phyloP scores from a whole-genome alignment of 2,888 invertebrate genomes.

The Branchellion lobata region DNA sequence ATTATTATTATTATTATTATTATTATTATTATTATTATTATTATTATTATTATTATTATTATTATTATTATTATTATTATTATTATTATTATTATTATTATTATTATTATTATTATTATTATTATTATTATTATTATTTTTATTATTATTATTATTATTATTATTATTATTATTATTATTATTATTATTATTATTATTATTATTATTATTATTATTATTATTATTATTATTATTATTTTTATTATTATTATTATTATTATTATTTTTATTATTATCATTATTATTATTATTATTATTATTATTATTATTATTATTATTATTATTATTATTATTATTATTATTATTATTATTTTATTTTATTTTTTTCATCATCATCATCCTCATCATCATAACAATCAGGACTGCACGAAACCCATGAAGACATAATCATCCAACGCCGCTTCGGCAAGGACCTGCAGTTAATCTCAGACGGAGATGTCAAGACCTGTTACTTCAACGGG shows the following conservation, averaged over 20 bases:
- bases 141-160: not conserved
- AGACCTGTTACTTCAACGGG: too few species aligned
- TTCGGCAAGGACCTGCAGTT: too few species aligned
- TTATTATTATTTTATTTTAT: not conserved
- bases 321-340: conserved; percentile 9
- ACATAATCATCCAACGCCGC: too few species aligned
- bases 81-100: not conserved
- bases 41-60: not conserved
- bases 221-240: conserved; percentile 28
- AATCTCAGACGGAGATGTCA: too few species aligned
- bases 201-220: conserved; percentile 31
- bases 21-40: not conserved
- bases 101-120: not conserved
- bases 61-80: not conserved
- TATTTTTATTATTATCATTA: conserved; percentile 25
- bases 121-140: not conserved
- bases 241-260: conserved; percentile 28
- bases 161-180: not conserved
- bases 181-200: conserved; percentile 31
- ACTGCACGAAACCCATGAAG: too few species aligned
- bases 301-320: conserved; percentile 2
- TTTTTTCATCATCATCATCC: too few species aligned
- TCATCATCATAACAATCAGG: too few species aligned
- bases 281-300: not conserved
- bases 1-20: too few species aligned